These are phyloP conservation scores for Thalassaphorura encarpata DNA, from an alignment of 1,140 invertebrate genomes.

Conservation along the genomic window DNA sequence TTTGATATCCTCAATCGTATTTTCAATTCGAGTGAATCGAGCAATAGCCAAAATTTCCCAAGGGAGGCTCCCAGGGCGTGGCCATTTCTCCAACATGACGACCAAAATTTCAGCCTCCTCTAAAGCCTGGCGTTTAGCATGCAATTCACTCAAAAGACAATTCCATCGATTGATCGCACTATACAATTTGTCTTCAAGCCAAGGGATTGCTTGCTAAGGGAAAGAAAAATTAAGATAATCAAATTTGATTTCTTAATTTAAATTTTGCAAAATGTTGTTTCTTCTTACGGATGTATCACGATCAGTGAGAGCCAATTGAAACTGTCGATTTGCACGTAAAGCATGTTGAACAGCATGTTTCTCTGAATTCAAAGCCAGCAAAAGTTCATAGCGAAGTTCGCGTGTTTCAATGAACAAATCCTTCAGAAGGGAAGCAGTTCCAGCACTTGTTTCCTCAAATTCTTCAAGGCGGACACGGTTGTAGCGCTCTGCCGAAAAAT, in stretches of 20 bases:
- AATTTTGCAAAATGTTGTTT: not conserved
- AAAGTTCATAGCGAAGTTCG: conserved; percentile 16
- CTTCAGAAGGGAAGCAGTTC: conserved; percentile 16
- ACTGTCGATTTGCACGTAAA: conserved; percentile 25
- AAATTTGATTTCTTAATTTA: not conserved
- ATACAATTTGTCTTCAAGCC: conserved; percentile 31
- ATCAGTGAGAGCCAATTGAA: conserved; percentile 27
- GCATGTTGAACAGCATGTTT: conserved; percentile 29
- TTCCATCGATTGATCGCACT: conserved; percentile 23
- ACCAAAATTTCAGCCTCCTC: conserved; percentile 27
- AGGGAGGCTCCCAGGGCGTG: conserved; percentile 26
- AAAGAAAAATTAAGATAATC: not conserved
- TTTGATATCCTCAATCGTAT: conserved; percentile 20
- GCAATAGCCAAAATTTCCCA: conserved; percentile 26
- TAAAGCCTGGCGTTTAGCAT: conserved; percentile 18
- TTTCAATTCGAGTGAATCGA: conserved; percentile 15
- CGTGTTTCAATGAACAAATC: conserved; percentile 23
- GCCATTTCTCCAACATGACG: conserved; percentile 26
- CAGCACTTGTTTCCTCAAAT: conserved; percentile 22
- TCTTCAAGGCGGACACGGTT: conserved; percentile 29
- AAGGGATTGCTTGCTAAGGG: conserved; percentile 22
- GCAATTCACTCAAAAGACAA: conserved; percentile 9
- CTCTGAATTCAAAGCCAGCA: conserved; percentile 24
- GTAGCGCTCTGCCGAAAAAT: conserved; percentile 19
- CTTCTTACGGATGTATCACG: conserved; percentile 5